These are phyloP conservation scores for Acanthurus tractus DNA, from an alignment of 2,797 vertebrate species.

Conservation along the genomic window DNA sequence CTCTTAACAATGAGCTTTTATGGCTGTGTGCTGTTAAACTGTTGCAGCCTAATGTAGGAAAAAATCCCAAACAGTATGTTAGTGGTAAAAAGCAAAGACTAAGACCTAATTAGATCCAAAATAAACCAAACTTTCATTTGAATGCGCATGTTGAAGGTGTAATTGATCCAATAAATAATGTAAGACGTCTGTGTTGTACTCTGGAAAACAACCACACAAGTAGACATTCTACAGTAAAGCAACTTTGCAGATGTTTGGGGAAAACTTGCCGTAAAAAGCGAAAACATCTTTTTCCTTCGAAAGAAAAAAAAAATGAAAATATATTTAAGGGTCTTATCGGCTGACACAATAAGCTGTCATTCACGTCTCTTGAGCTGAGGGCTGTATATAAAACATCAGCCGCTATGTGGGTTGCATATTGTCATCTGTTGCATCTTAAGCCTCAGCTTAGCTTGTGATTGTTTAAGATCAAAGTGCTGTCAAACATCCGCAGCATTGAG, in stretches of 20 bases:
- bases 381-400: constrained; percentile 23
- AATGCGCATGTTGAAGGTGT: background rate
- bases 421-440: constrained; percentile 57
- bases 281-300: background rate
- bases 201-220: background rate
- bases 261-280: constrained; percentile 12
- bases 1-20: background rate
- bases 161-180: background rate
- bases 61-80: background rate
- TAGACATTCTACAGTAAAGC: background rate
- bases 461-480: constrained; percentile 59
- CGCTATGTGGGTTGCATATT: constrained; percentile 35
- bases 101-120: background rate
- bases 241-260: constrained; percentile 3
- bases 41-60: background rate
- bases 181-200: background rate
- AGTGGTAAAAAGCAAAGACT: background rate
- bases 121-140: background rate
- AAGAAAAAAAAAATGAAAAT: background rate
- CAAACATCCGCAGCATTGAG: constrained; percentile 30
- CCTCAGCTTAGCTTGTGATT: constrained; percentile 46
- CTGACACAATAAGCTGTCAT: constrained; percentile 32
- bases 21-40: background rate
- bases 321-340: constrained; percentile 11
- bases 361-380: constrained; percentile 25